Evolutionary conservation across 2,888 invertebrate genomes (phyloP), one percentile per base, ranked within the genome.

Genomic region (Orthonychiurus folsomi): DNA sequence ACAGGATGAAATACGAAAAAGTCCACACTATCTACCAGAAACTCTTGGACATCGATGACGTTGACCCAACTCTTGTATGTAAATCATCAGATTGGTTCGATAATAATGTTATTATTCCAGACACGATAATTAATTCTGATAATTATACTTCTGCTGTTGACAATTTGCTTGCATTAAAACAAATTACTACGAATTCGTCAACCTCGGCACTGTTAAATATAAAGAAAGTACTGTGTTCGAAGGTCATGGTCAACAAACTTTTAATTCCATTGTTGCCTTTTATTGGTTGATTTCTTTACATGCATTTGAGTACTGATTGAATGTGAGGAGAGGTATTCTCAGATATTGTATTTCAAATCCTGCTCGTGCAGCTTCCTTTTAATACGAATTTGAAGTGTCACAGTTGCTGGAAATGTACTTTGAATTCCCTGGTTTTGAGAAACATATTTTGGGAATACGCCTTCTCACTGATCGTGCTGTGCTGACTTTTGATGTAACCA

Each of bases 11-110:
- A 76, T 94, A 93, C 76, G 93, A 95, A 69, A 95, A 94, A 82
- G 96, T 88, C 15, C 95, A 96, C 78, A 87, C 88, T 75, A 95
- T 99, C 74, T 99, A 99, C 80, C 89, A 92, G 66, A 86, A 90
- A 64, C 88, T 93, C 75, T 78, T 97, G 62, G 89, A 89, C 74
- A 87, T 93, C 76, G 83, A 85, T 59, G 92, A 93, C 73, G 87
- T 93, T 50, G 96, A 99, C 80, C 97, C 97, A 0, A 95, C 97
- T 0, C 80, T 99, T 82, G 91, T 92, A 79, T 79, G 75, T 73
- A 64, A 63, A 65, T 52, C 24, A 37, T 37, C 37, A 37, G 37
- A 37, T 37, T 37, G 37, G 37, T 37, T 37, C 37, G 37, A 37
- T 37, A 37, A 37, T 37, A 37, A 37, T 37, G 37, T 37, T 37